These are phyloP conservation scores for Synanthedon andrenaeformis DNA, from an alignment of 2,888 invertebrate genomes.

Conservation along the genomic window DNA sequence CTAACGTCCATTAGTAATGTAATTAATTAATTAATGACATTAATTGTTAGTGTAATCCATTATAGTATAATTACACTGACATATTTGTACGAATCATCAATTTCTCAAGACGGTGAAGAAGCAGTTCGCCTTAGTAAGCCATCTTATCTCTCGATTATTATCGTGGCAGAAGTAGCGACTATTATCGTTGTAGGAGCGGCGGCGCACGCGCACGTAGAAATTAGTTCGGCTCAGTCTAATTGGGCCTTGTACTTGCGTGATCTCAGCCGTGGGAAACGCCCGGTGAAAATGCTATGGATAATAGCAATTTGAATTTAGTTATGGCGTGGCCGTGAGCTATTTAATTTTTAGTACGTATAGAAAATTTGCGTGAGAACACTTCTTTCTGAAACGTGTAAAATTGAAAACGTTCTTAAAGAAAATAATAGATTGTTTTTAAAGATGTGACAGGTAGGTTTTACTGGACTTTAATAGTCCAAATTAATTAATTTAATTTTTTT, in stretches of 20 bases:
- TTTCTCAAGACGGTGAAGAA: background rate
- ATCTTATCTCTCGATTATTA: slow-evolving; percentile 1
- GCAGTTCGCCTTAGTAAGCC: background rate
- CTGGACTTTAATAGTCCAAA: no score
- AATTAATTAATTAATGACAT: no score
- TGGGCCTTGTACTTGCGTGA: slow-evolving; percentile 42
- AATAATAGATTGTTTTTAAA: no score
- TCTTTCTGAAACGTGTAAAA: background rate
- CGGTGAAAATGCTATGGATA: slow-evolving; percentile 45
- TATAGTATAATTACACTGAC: no score
- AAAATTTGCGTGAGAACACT: background rate
- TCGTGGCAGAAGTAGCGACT: slow-evolving; percentile 2
- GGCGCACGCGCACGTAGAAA: slow-evolving; percentile 26
- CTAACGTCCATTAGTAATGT: no score
- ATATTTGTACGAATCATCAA: no score
- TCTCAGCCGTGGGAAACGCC: slow-evolving; percentile 50
- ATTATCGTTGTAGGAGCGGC: slow-evolving; percentile 1
- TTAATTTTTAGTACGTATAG: slow-evolving; percentile 10
- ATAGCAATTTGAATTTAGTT: slow-evolving; percentile 44
- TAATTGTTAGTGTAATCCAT: no score
- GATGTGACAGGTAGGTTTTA: no score
- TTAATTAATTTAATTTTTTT: no score
- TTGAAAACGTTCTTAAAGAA: background rate
- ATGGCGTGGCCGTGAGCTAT: slow-evolving; percentile 40
- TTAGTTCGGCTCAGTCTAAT: slow-evolving; percentile 36